Conservation (phyloP, 2,797 vertebrate species). For the Serranus cabrilla region DNA sequence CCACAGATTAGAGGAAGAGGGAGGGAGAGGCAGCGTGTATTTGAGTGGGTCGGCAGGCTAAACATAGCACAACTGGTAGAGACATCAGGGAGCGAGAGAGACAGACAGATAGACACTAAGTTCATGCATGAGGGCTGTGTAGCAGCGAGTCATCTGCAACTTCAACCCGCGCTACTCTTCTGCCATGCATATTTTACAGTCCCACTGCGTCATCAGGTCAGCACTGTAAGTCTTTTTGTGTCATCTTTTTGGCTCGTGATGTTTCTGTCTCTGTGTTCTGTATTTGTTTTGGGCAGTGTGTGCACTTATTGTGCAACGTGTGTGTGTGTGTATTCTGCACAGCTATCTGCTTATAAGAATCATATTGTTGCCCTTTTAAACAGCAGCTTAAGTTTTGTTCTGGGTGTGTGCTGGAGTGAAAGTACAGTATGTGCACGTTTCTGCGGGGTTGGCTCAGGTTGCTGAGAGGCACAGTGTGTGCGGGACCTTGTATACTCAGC, state of each 20-base stretch:
- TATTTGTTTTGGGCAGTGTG: not conserved
- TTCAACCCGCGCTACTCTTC: slow-evolving; percentile 35
- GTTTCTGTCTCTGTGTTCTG: not conserved
- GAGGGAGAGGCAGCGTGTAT: slow-evolving; percentile 49
- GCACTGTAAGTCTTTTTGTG: slow-evolving; percentile 47
- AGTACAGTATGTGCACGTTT: slow-evolving; percentile 28
- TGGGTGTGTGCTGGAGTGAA: not conserved
- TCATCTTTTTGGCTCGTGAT: slow-evolving; percentile 12
- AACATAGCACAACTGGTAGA: slow-evolving; percentile 60
- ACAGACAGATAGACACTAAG: slow-evolving; percentile 18
- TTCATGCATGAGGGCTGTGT: slow-evolving; percentile 33
- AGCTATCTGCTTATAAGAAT: not conserved
- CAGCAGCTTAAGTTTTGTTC: not conserved
- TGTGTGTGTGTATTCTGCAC: slow-evolving; percentile 7
- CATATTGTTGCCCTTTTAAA: not conserved
- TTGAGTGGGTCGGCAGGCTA: slow-evolving; percentile 61
- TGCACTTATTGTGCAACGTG: slow-evolving; percentile 12
- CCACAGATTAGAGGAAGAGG: slow-evolving; percentile 31
- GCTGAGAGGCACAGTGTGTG: slow-evolving; percentile 31
- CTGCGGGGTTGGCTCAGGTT: slow-evolving; percentile 46
- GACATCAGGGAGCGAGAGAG: slow-evolving; percentile 44
- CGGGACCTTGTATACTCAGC: slow-evolving; percentile 20
- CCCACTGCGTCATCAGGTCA: slow-evolving; percentile 78
- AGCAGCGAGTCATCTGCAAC: slow-evolving; percentile 40
- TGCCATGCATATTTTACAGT: slow-evolving; percentile 80